Conservation (phyloP, 2,797 vertebrate species). For the Ptychobarbus kaznakovi region DNA sequence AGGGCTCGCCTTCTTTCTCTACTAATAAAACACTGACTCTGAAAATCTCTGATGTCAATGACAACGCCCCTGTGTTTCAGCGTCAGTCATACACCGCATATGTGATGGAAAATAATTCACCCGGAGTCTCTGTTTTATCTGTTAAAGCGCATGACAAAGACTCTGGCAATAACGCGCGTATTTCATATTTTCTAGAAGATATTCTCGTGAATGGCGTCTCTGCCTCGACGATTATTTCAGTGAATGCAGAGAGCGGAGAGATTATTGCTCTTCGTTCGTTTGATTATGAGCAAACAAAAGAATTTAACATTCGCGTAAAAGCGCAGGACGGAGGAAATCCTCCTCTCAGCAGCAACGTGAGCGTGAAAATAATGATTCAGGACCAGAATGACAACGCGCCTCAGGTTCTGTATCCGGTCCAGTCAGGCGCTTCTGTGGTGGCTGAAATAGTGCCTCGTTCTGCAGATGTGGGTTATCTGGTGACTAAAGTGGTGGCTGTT, state of each 20-base stretch:
- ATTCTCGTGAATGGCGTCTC: constrained; percentile 59
- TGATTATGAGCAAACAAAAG: constrained; percentile 79
- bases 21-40: constrained; percentile 59
- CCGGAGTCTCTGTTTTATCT: constrained; percentile 57
- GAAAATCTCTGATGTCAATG: constrained; percentile 70
- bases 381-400: constrained; percentile 74
- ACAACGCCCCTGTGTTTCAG: constrained; percentile 73
- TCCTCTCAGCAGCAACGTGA: constrained; percentile 58
- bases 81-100: constrained; percentile 65
- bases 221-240: constrained; percentile 65
- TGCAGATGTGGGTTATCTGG: constrained; percentile 56
- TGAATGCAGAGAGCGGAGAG: constrained; percentile 68
- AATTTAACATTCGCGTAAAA: constrained; percentile 71
- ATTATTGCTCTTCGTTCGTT: constrained; percentile 70
- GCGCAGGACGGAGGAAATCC: constrained; percentile 72
- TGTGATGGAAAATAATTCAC: constrained; percentile 66
- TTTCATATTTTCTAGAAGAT: constrained; percentile 70
- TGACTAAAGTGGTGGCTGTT: constrained; percentile 69
- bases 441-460: constrained; percentile 71
- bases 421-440: constrained; percentile 69
- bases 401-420: constrained; percentile 58
- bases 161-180: constrained; percentile 66
- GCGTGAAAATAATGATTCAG: constrained; percentile 53
- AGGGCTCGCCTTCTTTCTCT: constrained; percentile 57
- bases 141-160: constrained; percentile 65